Evolutionary conservation across 2,888 invertebrate genomes (phyloP).

Genomic region (Ligdia adustata): DNA sequence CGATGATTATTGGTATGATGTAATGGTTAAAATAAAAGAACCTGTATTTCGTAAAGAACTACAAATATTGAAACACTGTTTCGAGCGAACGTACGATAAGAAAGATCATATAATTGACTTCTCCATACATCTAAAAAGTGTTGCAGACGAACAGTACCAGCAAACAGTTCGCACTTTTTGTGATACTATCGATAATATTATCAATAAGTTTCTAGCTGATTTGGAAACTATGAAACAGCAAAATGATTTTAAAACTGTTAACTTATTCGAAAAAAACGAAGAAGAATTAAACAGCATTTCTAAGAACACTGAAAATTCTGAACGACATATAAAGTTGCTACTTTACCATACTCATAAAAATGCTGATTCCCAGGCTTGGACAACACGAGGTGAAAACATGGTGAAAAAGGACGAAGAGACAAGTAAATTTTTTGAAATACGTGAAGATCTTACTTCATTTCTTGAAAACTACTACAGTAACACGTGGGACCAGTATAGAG

Average conservation of each 20-base stretch:
- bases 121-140: conserved; percentile 82
- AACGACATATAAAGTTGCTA: conserved; percentile 70
- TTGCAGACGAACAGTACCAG: conserved; percentile 86
- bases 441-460: conserved; percentile 65
- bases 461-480: conserved; percentile 66
- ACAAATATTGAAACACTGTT: conserved; percentile 70
- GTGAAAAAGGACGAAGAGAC: conserved; percentile 74
- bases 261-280: conserved; percentile 54
- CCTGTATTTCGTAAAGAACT: conserved; percentile 68
- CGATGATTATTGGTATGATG: conserved; percentile 64
- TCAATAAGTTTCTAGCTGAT: conserved; percentile 72
- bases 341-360: conserved; percentile 64
- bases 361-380: conserved; percentile 65
- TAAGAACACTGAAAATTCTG: conserved; percentile 62
- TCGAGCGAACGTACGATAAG: conserved; percentile 82
- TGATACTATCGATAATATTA: conserved; percentile 84
- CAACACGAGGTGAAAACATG: conserved; percentile 67
- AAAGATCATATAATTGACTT: conserved; percentile 85
- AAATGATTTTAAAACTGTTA: conserved; percentile 55
- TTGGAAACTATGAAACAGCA: conserved; percentile 60
- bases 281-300: conserved; percentile 50
- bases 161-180: conserved; percentile 86
- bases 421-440: conserved; percentile 55
- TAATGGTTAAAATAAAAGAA: conserved; percentile 73
- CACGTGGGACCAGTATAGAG: conserved; percentile 72